Conservation (phyloP, 2,797 vertebrate species). For the Dicrostonyx torquatus region DNA sequence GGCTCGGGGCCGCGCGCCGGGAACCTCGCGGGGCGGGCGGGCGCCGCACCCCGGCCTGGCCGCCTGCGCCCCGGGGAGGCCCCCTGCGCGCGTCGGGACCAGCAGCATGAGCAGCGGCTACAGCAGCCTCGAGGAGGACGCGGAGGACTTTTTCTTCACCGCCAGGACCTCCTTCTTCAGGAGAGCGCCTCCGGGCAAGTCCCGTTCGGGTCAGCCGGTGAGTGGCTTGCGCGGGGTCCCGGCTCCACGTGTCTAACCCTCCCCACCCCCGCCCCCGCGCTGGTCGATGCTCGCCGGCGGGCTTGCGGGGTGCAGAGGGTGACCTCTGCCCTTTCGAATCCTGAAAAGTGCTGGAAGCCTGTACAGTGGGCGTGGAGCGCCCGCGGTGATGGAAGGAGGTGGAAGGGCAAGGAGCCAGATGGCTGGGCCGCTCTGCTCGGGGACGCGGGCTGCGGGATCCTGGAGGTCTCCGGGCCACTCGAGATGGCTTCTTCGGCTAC, state of each 20-base stretch:
- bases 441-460: neutral
- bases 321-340: neutral
- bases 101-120: conserved; percentile 99
- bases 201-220: conserved; percentile 82
- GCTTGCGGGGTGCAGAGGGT: neutral
- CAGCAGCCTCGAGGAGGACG: conserved; percentile 97
- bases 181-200: conserved; percentile 90
- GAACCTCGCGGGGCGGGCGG: conserved; percentile 52
- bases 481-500: neutral
- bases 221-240: conserved; percentile 69
- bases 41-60: conserved; percentile 69
- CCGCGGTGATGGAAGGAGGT: neutral
- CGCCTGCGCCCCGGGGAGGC: conserved; percentile 62
- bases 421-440: conserved; percentile 42
- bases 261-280: neutral
- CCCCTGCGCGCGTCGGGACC: conserved; percentile 87
- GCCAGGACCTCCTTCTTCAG: conserved; percentile 97
- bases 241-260: conserved; percentile 41
- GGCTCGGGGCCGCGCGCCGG: conserved; percentile 70
- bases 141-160: conserved; percentile 97
- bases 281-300: neutral
- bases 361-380: neutral
- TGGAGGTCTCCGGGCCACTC: neutral
- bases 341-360: neutral
- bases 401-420: conserved; percentile 61